phyloP scores from a whole-genome alignment of 2,113 vertebrate genomes.

The Cynopterus brachyotis region DNA sequence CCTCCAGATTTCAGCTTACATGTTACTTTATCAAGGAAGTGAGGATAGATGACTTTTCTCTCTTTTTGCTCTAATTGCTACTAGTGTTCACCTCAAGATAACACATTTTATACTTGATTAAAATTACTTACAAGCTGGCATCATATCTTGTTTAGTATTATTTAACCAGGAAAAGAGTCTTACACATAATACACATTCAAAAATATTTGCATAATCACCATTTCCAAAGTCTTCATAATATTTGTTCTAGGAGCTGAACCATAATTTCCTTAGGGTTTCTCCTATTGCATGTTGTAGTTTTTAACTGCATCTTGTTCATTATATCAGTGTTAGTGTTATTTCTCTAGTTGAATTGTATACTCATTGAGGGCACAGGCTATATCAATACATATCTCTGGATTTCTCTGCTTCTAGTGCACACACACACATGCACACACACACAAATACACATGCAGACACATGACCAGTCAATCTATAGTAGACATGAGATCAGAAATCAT shows the following conservation, averaged over 20 bases:
- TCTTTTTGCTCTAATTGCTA: not conserved
- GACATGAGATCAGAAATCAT: not conserved
- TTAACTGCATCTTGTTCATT: not conserved
- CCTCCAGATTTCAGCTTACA: not conserved
- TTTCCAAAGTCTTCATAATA: not conserved
- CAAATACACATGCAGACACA: not conserved
- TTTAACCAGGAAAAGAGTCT: not conserved
- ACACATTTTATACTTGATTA: not conserved
- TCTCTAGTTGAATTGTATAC: not conserved
- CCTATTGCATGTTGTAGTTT: not conserved
- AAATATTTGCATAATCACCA: not conserved
- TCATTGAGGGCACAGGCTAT: not conserved
- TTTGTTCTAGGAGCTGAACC: not conserved
- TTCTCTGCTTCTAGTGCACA: rapidly evolving
- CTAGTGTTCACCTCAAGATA: not conserved
- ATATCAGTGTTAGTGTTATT: not conserved
- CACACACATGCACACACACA: not conserved
- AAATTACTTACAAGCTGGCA: not conserved
- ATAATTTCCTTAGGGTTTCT: not conserved
- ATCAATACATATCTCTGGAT: not conserved
- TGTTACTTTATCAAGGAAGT: not conserved
- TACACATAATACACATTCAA: not conserved
- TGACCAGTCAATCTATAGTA: not conserved
- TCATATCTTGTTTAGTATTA: not conserved
- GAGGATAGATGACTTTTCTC: not conserved